Evolutionary conservation across 2,113 vertebrate genomes (phyloP).

Genomic region (Ictalurus furcatus): DNA sequence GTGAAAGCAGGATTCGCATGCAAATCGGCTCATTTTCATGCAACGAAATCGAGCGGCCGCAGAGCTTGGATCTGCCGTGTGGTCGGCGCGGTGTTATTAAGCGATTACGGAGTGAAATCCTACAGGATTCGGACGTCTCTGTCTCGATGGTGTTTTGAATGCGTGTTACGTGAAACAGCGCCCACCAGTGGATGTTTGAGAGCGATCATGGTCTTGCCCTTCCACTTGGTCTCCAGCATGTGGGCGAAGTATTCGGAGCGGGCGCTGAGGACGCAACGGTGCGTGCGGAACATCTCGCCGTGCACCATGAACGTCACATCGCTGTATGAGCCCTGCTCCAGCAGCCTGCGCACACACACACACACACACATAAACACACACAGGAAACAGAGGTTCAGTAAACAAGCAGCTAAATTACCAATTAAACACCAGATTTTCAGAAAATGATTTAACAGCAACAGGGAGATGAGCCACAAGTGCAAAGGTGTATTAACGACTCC

Average conservation of each 20-base stretch:
- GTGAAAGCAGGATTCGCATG: slow-evolving; percentile 4
- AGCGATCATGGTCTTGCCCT: slow-evolving; percentile 84
- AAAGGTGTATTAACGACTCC: background rate
- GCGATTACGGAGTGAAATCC: background rate
- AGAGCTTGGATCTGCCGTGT: background rate
- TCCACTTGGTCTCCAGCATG: slow-evolving; percentile 97
- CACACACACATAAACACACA: background rate
- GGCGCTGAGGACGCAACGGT: slow-evolving; percentile 87
- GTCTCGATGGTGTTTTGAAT: background rate
- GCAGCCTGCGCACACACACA: slow-evolving; percentile 71
- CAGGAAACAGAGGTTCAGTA: background rate
- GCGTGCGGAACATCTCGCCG: slow-evolving; percentile 84
- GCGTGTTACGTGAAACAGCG: background rate
- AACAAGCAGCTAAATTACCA: background rate
- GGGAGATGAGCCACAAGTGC: too few relatives aligned
- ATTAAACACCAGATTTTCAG: too few relatives aligned
- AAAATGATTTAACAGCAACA: background rate
- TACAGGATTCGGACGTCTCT: background rate
- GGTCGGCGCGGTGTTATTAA: background rate
- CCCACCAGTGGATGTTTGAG: slow-evolving; percentile 92
- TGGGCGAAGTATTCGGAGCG: slow-evolving; percentile 91
- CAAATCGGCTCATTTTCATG: background rate
- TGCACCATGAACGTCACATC: slow-evolving; percentile 91
- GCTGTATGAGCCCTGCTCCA: slow-evolving; percentile 89
- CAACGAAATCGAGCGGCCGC: background rate